Evolutionary conservation across 1,140 invertebrate genomes (phyloP).

Genomic region (Tetragonula clypearis): DNA sequence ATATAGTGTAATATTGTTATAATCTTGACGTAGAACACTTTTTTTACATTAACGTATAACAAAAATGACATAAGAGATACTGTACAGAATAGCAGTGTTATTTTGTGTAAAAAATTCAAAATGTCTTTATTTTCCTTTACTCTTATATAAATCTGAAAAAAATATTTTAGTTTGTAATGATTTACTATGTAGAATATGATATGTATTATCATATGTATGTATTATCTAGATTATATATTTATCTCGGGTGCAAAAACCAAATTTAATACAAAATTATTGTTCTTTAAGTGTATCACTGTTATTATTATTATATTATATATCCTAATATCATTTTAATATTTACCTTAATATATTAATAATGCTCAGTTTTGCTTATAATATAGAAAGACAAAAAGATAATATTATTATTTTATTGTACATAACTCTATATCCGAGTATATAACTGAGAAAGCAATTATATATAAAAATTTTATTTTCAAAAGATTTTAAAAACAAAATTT

Average conservation of each 20-base stretch:
- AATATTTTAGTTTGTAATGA: neutral
- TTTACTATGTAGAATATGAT: neutral
- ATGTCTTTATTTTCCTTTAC: neutral
- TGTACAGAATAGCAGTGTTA: slow-evolving; percentile 19
- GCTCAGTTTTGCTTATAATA: too few species aligned
- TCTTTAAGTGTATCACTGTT: neutral
- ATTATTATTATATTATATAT: neutral
- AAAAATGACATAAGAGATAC: neutral
- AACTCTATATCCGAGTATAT: too few species aligned
- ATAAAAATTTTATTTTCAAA: too few species aligned
- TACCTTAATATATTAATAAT: neutral
- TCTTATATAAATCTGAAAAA: neutral
- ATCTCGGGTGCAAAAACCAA: neutral
- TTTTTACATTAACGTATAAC: slow-evolving; percentile 15
- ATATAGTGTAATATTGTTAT: slow-evolving; percentile 11
- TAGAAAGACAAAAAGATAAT: too few species aligned
- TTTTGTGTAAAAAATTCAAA: neutral
- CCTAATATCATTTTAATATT: neutral
- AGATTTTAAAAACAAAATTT: too few species aligned
- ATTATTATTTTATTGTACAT: too few species aligned
- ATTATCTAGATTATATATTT: neutral
- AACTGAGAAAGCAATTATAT: too few species aligned
- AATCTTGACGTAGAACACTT: neutral
- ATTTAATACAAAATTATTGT: slow-evolving; percentile 4
- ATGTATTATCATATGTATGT: too few species aligned